Base-by-base conservation (phyloP, 2,888 invertebrate genomes). In the Choreutis nemorana region DNA sequence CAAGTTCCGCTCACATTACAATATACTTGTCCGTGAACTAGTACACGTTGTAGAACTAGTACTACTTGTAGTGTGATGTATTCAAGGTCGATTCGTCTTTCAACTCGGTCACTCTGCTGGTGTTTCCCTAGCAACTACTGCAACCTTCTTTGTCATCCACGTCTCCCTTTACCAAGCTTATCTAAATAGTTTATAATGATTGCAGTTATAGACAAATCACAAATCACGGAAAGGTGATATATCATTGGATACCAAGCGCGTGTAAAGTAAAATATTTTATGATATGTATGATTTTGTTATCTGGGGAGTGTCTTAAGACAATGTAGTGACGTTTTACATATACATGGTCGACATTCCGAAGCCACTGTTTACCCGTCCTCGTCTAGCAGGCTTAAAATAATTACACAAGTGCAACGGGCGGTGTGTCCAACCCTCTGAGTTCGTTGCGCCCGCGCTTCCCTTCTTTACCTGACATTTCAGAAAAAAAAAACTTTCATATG, bases 371-470 rank as follows among this genome's bases (percentile, higher is more conserved):
- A 56, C 58, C 42, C 52, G 58, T 56, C 45, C 43, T 54, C 55
- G 56, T 62, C 63, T 63, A 64, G 60, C 50, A 51, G 44, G 63
- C 73, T 72, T 67, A 70, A 71, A 73, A 73, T 78, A 73, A 75
- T 73, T 71, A 72, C 63, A 70, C 70, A 73, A 75, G 75, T 77
- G 73, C 54, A 52, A 45, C 43, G 44, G 47, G 34, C 39, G 42
- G 8, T 18, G 5, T 45, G 52, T 45, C 34, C 55, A 50, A 55
- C 60, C 60, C 60, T 54, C 48, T 43, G 39, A 60, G 64, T 59
- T 67, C 62, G 48, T 58, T 64, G 60, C 48, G 44, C 55, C 35
- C 40, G 34, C 36, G 29, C 31, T 42, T 40, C 50, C 42, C 45
- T 45, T 45, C 40, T 45, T 37, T 55, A 54, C 48, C 48, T 53